Evolutionary conservation across 2,888 invertebrate species (phyloP).

Genomic region (Rhagium mordax): DNA sequence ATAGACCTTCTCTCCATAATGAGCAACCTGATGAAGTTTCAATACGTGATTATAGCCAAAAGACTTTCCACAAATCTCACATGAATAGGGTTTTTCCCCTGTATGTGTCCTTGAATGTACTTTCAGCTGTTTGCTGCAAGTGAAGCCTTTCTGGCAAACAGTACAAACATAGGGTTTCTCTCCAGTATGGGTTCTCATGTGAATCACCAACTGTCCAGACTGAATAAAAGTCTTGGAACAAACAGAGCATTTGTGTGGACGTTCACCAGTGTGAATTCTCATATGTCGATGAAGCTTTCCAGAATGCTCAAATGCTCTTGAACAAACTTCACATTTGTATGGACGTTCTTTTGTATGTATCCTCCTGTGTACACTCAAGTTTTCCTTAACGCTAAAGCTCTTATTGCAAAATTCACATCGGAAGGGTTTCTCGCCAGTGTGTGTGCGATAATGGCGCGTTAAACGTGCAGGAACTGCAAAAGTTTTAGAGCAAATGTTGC

Average conservation of each 20-base stretch:
- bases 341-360: constrained; percentile 95
- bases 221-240: constrained; percentile 94
- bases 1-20: constrained; percentile 93
- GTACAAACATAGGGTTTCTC: constrained; percentile 88
- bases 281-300: constrained; percentile 93
- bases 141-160: constrained; percentile 91
- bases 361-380: constrained; percentile 89
- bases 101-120: constrained; percentile 94
- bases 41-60: constrained; percentile 94
- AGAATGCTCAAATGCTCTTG: constrained; percentile 91
- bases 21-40: constrained; percentile 88
- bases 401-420: constrained; percentile 91
- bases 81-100: constrained; percentile 92
- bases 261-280: constrained; percentile 91
- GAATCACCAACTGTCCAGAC: constrained; percentile 91
- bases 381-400: constrained; percentile 94
- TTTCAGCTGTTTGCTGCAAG: constrained; percentile 92
- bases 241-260: constrained; percentile 90
- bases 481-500: constrained; percentile 92
- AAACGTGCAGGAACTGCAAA: constrained; percentile 92
- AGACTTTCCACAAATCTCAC: constrained; percentile 91
- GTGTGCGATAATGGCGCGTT: constrained; percentile 89
- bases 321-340: constrained; percentile 91
- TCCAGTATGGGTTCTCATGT: constrained; percentile 89
- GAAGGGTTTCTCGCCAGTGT: constrained; percentile 93